Base-by-base conservation (phyloP, 1,140 invertebrate species). In the Zaprionus taronus region DNA sequence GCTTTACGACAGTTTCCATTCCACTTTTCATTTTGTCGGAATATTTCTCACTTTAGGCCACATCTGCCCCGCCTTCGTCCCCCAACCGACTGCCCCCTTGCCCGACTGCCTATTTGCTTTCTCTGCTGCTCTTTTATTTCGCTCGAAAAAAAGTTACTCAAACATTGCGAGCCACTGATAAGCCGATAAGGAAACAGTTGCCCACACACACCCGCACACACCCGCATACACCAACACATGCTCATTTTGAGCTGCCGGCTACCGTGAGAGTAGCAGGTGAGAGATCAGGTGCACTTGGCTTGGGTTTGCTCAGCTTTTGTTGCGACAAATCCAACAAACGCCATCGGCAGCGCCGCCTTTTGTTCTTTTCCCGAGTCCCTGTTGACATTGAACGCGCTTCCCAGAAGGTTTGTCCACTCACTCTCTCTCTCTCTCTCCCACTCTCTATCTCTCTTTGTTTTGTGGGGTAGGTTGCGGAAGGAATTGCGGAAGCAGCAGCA, bases 1-100 rank as follows among this genome's bases (percentile, higher is more conserved):
- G 80, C 73, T 66, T 83, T 85, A 89, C 75, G 81, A 83, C 75
- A 80, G 77, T 86, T 86, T 85, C 63, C 64, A 80, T 77, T 77
- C 64, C 60, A 64, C 41, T 47, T 51, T 77, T 66, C 61, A 44
- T 44, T 47, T 64, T 71, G 62, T 71, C 56, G 41, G 61, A 58
- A 65, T 66, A 72, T 67, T 74, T 83, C 57, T 72, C 77, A 72
- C 68, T 77, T 64, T 64, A 31, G 31, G 64, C 67, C 64, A 61
- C 63, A 69, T 75, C 84, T 72, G 71, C 22, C 22, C 61, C 55
- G 20, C 17, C 28, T 41, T 12, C 24, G 22, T 11, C 31, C 17
- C 53, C 12, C 60, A 7, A 15, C 20, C 24, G 15, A 11, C 15
- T 14, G 5, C 55, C 64, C 64, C 38, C 60, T 47, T 47, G 31